Evolutionary conservation across 2,888 invertebrate species (phyloP).

Genomic region (Scaeva pyrastri): DNA sequence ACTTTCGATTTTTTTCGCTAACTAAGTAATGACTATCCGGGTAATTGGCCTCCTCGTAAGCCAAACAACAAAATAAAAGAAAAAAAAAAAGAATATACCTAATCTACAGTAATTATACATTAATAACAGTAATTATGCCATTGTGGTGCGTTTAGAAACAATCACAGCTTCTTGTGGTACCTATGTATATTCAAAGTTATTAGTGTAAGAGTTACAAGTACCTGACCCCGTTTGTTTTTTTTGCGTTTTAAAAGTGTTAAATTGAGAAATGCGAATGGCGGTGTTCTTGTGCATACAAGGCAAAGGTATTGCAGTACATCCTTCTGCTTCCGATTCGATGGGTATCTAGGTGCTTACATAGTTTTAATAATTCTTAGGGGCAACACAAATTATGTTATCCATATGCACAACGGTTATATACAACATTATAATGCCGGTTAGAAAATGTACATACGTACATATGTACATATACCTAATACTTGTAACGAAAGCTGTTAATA

Average conservation of each 20-base stretch:
- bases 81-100: constrained; percentile 18
- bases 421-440: too few species aligned
- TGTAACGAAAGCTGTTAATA: too few species aligned
- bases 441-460: too few species aligned
- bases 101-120: constrained; percentile 54
- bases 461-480: too few species aligned
- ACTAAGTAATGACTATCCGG: constrained; percentile 43
- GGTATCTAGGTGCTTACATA: constrained; percentile 11
- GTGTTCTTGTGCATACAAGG: constrained; percentile 3
- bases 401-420: too few species aligned
- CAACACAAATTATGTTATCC: constrained; percentile 8
- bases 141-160: constrained; percentile 53
- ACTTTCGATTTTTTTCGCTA: constrained; percentile 58
- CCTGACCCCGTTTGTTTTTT: constrained; percentile 45
- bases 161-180: constrained; percentile 29
- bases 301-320: background rate
- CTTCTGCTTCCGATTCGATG: constrained; percentile 14
- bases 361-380: background rate
- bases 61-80: constrained; percentile 6
- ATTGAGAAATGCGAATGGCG: constrained; percentile 24
- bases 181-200: constrained; percentile 25
- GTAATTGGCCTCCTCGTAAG: constrained; percentile 36
- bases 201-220: constrained; percentile 8
- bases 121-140: constrained; percentile 54
- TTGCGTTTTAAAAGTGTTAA: constrained; percentile 21